phyloP scores from a whole-genome alignment of 1,140 invertebrate species.

The Pteromalus puparum region DNA sequence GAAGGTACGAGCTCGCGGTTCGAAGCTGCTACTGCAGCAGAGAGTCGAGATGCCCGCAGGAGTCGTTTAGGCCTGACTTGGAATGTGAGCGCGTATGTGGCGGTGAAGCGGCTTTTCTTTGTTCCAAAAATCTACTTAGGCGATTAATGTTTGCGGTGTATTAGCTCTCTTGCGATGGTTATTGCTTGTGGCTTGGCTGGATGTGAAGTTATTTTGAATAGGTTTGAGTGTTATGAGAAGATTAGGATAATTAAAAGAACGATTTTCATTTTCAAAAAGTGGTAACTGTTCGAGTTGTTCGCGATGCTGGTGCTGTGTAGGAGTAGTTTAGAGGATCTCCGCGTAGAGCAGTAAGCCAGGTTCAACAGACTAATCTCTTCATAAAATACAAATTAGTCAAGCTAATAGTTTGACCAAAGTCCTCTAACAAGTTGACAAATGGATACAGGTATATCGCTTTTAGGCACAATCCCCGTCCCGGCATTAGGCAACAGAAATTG shows the following conservation, averaged over 20 bases:
- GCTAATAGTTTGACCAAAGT: conserved; percentile 17
- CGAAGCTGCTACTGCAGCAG: neutral
- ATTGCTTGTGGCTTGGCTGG: neutral
- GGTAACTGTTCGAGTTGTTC: neutral
- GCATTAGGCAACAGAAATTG: neutral
- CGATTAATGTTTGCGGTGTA: neutral
- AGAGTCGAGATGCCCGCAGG: conserved; percentile 21
- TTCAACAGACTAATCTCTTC: neutral
- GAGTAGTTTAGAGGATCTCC: neutral
- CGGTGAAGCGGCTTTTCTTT: conserved; percentile 5
- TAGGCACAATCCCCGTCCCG: neutral
- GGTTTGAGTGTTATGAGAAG: neutral
- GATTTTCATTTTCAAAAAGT: neutral
- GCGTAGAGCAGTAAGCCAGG: neutral
- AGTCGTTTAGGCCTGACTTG: conserved; percentile 21
- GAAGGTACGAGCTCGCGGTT: conserved; percentile 45
- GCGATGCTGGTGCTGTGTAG: neutral
- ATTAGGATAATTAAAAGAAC: neutral
- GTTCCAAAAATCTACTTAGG: conserved; percentile 9
- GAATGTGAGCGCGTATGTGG: neutral
- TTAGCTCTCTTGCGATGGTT: neutral
- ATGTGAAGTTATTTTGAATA: neutral
- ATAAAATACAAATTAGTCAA: conserved; percentile 14
- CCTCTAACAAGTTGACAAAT: conserved; percentile 7
- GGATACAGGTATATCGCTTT: neutral